phyloP scores from a whole-genome alignment of 2,888 invertebrate genomes.

The Drosophila anomalata region DNA sequence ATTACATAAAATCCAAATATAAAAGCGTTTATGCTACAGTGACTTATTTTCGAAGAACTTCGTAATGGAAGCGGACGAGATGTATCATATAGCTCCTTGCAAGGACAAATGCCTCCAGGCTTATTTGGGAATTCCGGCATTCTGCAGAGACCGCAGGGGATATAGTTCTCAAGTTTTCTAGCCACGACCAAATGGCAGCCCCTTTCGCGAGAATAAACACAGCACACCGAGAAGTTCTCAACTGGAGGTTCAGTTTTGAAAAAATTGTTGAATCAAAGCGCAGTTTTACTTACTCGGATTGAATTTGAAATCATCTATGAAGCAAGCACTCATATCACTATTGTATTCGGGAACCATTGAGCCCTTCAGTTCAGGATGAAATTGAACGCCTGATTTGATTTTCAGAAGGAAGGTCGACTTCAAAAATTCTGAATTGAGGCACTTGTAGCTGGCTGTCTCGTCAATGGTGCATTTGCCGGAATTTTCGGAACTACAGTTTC shows the following conservation, averaged over 20 bases:
- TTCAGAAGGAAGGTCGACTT: not conserved
- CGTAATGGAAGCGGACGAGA: not conserved
- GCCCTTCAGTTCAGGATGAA: not conserved
- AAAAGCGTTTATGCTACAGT: not conserved
- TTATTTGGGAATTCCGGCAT: not conserved
- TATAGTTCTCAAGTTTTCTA: not conserved
- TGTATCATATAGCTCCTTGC: not conserved
- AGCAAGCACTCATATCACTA: not conserved
- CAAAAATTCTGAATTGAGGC: not conserved
- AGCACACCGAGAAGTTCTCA: not conserved
- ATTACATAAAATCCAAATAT: not conserved
- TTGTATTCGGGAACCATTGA: not conserved
- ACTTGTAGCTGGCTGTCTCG: not conserved
- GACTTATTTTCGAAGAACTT: not conserved
- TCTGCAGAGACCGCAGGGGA: not conserved
- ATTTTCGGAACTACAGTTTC: not conserved
- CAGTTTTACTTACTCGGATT: not conserved
- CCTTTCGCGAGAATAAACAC: not conserved
- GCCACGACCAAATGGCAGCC: not conserved
- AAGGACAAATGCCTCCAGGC: not conserved
- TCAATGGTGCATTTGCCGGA: not conserved
- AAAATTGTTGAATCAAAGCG: not conserved
- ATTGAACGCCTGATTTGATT: not conserved
- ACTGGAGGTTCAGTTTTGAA: not conserved
- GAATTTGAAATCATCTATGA: not conserved